These are phyloP conservation scores for Mesocricetus auratus DNA, from an alignment of 2,113 vertebrate species.

Conservation along the genomic window DNA sequence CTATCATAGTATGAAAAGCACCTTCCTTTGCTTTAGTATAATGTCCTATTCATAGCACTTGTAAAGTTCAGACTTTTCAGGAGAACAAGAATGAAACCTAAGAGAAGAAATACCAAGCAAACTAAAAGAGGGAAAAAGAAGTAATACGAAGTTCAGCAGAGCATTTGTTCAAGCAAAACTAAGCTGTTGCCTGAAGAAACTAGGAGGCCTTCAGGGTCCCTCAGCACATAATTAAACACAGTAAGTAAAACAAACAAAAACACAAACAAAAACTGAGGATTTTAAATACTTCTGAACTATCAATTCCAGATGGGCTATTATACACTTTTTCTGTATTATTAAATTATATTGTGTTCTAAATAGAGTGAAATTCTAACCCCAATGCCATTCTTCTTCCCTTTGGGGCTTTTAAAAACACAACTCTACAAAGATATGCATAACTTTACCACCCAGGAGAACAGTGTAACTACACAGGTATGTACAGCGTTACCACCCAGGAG, in stretches of 20 bases:
- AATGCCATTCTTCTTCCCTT: neutral
- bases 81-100: neutral
- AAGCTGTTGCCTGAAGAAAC: neutral
- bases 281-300: neutral
- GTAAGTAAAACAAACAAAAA: neutral
- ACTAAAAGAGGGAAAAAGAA: neutral
- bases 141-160: neutral
- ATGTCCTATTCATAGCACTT: neutral
- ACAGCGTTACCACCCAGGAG: neutral
- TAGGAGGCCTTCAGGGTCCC: neutral
- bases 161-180: slow-evolving; percentile 19
- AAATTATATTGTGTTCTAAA: neutral
- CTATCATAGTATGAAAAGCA: neutral
- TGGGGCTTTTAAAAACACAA: neutral
- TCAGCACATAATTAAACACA: neutral
- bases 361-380: neutral
- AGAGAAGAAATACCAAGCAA: neutral
- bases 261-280: no score
- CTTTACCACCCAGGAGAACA: neutral
- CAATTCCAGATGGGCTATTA: neutral
- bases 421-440: neutral
- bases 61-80: neutral
- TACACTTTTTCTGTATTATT: neutral
- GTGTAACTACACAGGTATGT: neutral
- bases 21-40: neutral